Evolutionary conservation across 2,888 invertebrate species (phyloP).

Genomic region (Shargacucullia verbasci): DNA sequence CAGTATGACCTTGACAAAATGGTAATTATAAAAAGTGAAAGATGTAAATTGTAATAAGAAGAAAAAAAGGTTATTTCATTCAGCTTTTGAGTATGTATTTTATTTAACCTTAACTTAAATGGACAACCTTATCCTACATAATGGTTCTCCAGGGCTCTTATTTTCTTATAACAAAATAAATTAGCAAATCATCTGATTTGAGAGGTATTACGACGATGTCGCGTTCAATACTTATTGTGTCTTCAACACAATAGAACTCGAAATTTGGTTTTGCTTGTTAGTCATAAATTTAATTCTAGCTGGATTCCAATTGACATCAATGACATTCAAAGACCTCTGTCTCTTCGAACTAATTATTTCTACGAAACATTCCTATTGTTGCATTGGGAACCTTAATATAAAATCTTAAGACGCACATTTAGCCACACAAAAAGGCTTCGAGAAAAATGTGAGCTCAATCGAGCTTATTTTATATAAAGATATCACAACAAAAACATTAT

Average conservation of each 20-base stretch:
- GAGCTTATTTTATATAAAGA: no score
- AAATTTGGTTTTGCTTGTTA: slow-evolving; percentile 40
- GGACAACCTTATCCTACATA: slow-evolving; percentile 7
- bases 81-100: no score
- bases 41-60: no score
- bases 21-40: no score
- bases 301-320: slow-evolving; percentile 24
- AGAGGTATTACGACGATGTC: slow-evolving; percentile 33
- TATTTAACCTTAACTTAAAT: not conserved
- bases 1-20: no score
- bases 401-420: no score
- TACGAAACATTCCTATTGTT: slow-evolving; percentile 6
- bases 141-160: slow-evolving; percentile 4
- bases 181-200: slow-evolving; percentile 41
- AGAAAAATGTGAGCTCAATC: no score
- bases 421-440: no score
- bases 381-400: not conserved
- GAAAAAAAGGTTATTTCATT: no score
- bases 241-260: slow-evolving; percentile 28
- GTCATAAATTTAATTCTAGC: slow-evolving; percentile 35
- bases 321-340: slow-evolving; percentile 23
- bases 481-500: no score
- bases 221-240: slow-evolving; percentile 52
- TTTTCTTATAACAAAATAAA: slow-evolving; percentile 11
- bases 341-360: slow-evolving; percentile 27